Base-by-base conservation (phyloP, 2,797 vertebrate species). In the Caiman crocodilus region DNA sequence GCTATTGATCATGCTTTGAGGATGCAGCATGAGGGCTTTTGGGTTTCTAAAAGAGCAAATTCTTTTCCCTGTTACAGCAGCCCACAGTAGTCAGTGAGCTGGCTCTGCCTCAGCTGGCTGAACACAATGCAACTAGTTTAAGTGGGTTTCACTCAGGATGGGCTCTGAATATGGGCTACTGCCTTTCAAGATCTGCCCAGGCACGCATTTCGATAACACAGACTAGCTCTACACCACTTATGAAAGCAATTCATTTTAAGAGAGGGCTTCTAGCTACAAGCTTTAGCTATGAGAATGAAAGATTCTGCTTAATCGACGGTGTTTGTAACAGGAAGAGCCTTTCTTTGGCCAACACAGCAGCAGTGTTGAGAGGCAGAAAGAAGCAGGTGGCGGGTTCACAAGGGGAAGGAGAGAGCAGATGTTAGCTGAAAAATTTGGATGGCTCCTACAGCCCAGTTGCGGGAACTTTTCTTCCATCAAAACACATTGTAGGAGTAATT, bases 401-500 rank as follows among this genome's bases (percentile, higher is more conserved):
- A 91, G 42, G 26, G 71, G 76, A 95, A 95, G 12, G 35, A 82
- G 84, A 80, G 64, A 95, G 67, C 96, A 97, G 96, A 96, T 97
- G 95, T 87, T 94, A 82, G 90, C 90, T 87, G 5, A n/a, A 93
- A 91, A 96, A 94, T 95, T 89, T 96, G 89, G 95, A 97, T 87
- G 0, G 1, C 76, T 85, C 77, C 77, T 76, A 0, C 1, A 91
- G 35, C 84, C 84, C 25, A 0, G 0, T 83, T 91, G 84, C 87
- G 90, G 92, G 55, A 94, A 90, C 94, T 86, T 95, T 95, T 93
- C 95, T 97, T 90, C 94, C 93, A 97, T 97, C 97, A 97, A 69
- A 57, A 83, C 79, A 78, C 63, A 97, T 97, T 97, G 96, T 95
- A 93, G 69, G 61, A 95, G 84, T 83, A 92, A 97, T 96, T 95